Conservation (phyloP, 2,888 invertebrate species). For the Macaria liturata region DNA sequence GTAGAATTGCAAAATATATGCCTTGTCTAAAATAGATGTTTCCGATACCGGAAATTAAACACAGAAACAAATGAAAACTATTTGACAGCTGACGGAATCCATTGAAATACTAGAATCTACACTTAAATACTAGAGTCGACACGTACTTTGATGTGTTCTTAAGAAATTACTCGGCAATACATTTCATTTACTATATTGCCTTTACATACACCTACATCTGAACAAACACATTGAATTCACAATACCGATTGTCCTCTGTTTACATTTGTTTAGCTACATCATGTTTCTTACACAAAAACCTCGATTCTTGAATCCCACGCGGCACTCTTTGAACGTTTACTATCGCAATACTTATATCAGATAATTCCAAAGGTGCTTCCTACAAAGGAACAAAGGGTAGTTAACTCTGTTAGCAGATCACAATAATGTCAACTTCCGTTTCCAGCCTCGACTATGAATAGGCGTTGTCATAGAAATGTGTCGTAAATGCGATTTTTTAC, state of each 20-base stretch:
- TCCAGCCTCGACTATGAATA: conserved; percentile 44
- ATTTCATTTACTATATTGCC: background rate
- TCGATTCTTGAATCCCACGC: background rate
- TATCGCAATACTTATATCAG: conserved; percentile 24
- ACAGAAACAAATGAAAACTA: no score
- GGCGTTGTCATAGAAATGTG: conserved; percentile 29
- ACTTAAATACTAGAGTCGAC: no score
- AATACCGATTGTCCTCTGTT: conserved; percentile 2
- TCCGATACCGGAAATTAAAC: no score
- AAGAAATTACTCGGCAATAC: no score
- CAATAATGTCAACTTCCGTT: conserved; percentile 65
- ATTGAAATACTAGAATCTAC: no score
- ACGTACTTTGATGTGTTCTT: no score
- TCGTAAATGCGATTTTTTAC: conserved; percentile 52
- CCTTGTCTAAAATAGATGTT: no score
- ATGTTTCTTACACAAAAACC: conserved; percentile 3
- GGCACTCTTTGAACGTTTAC: conserved; percentile 9
- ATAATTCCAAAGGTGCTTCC: conserved; percentile 21
- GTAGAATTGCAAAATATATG: conserved; percentile 10
- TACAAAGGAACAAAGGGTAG: conserved; percentile 46
- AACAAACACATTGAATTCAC: conserved; percentile 4
- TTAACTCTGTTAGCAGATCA: conserved; percentile 50
- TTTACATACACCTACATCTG: background rate
- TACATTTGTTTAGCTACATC: conserved; percentile 1
- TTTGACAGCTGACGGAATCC: no score